Evolutionary conservation across 37 sponge, comb jelly and placozoan species (phyloP), one percentile per base, ranked within the genome.

Genomic region (Beroe ovata): DNA sequence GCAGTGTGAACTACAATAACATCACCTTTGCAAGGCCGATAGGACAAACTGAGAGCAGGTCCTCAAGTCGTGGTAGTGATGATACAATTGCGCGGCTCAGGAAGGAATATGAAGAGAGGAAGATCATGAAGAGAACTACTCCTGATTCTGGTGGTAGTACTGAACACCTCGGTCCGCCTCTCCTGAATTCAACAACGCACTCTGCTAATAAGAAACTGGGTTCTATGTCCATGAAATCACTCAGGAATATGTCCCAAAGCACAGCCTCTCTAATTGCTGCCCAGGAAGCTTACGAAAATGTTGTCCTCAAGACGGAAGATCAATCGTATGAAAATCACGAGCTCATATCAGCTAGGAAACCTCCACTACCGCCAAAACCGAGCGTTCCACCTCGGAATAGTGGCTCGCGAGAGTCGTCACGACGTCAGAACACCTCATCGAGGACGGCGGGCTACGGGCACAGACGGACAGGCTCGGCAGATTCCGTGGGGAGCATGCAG

Each of bases 41-140:
- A 4, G 69, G 69, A 19, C 69, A 66, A 18, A 18, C 25, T 14
- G 30, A 30, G 11, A 77, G 84, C 33, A 8, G 84, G 25, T 35
- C 84, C 8, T 36, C 84, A 42, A 42, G 54, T 26, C 41, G 84
- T 0, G 42, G 54, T 3, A 42, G 54, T 23, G 42, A 39, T 25
- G 84, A 77, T 36, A 77, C 84, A 0, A 77, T 77, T 42, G 84
- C 84, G 0, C 42, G 84, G n/a, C 28, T 77, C 36, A 77, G 84
- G 38, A 40, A 37, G 54, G 84, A 77, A 54, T 42, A 42, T 39
- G 84, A 77, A 54, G 69, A 66, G 69, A 1, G 69, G 36, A 66
- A 66, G 30, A 42, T 42, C 84, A 38, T 42, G 54, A 33, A 36
- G 18, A 30, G 84, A n/a, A 8, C 54, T 28, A 42, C 84, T 4